Percentiles rank a stretch among this genome's conserved stretches.
phyloP scores from a whole-genome alignment of 1,140 invertebrate genomes.

The Kradibia gibbosae region DNA sequence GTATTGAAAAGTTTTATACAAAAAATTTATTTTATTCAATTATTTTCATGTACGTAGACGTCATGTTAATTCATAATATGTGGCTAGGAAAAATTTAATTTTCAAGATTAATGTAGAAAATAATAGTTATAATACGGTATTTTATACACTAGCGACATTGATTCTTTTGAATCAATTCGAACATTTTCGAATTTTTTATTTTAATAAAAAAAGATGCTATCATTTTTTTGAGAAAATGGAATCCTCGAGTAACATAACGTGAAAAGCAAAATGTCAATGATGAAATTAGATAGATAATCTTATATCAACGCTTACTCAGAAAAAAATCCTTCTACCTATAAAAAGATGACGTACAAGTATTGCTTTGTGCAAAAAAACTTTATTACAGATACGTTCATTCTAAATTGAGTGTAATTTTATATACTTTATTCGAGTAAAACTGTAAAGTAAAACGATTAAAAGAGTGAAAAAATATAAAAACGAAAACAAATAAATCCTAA shows the following conservation, averaged over 20 bases:
- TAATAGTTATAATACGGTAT: not conserved
- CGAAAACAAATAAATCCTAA: conserved; percentile 49
- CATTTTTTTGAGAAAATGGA: conserved; percentile 30
- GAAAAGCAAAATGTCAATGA: conserved; percentile 31
- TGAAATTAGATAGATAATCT: conserved; percentile 33
- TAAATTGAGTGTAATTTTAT: not conserved
- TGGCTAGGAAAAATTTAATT: conserved; percentile 34
- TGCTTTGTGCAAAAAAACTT: conserved; percentile 12
- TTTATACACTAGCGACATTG: conserved; percentile 13
- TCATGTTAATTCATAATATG: conserved; percentile 38
- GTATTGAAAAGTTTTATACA: conserved; percentile 33
- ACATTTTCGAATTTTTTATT: conserved; percentile 51
- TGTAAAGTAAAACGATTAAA: conserved; percentile 19
- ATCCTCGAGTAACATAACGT: conserved; percentile 30
- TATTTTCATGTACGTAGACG: conserved; percentile 7
- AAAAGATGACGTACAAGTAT: conserved; percentile 12
- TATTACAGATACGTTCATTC: not conserved
- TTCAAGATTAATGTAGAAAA: conserved; percentile 42
- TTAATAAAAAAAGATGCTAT: conserved; percentile 54
- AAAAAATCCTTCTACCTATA: conserved; percentile 34
- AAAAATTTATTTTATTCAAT: conserved; percentile 32
- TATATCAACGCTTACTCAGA: conserved; percentile 43
- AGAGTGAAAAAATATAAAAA: conserved; percentile 20
- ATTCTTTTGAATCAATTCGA: conserved; percentile 18
- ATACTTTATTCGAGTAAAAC: conserved; percentile 46